phyloP scores from a whole-genome alignment of 92 coral and sea anemone species.

The Umimayanthus chanpuru region DNA sequence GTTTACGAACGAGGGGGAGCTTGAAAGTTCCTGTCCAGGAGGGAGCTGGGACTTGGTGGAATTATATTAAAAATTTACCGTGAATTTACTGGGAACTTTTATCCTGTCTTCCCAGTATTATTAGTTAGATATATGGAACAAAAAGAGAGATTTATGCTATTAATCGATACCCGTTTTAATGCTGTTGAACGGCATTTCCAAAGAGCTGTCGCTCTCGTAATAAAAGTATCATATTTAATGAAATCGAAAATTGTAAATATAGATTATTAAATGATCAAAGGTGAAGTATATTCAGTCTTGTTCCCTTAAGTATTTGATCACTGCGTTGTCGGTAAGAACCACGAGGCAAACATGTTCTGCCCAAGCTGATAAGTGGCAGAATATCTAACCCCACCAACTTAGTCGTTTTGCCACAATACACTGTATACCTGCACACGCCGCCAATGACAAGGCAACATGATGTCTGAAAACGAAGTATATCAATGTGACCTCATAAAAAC shows the following conservation, averaged over 20 bases:
- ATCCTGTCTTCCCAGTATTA: background rate
- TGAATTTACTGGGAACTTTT: background rate
- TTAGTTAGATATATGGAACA: conserved; percentile 31
- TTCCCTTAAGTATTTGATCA: background rate
- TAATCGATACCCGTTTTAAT: conserved; percentile 14
- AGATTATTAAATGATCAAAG: conserved; percentile 22
- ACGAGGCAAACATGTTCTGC: background rate
- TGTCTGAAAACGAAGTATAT: no score
- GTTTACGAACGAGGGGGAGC: background rate
- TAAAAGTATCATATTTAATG: conserved; percentile 28
- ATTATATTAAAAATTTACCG: background rate
- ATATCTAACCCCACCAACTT: no score
- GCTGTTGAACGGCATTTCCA: conserved; percentile 44
- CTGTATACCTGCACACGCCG: no score
- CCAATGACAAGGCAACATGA: no score
- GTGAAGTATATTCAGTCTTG: background rate
- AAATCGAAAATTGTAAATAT: conserved; percentile 27
- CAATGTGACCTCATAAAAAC: no score
- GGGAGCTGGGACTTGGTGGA: background rate
- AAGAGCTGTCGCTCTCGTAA: conserved; percentile 39
- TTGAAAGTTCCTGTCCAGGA: background rate
- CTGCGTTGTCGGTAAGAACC: background rate
- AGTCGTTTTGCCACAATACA: no score
- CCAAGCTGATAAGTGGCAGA: no score
- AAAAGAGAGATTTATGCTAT: conserved; percentile 14